Evolutionary conservation across 1,140 invertebrate species (phyloP).

Genomic region (Antheraea pernyi): DNA sequence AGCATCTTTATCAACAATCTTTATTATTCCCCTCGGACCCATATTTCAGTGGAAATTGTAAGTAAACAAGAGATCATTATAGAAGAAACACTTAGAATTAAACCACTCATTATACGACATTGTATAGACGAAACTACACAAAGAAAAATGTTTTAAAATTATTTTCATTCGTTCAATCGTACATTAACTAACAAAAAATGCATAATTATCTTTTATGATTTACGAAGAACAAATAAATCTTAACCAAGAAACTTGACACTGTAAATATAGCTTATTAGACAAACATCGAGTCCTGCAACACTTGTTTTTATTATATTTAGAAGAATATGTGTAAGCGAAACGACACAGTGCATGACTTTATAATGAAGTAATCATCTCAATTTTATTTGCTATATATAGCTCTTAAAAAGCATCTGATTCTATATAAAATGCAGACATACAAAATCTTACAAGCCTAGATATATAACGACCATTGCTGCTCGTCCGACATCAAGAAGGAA

Average conservation of each 20-base stretch:
- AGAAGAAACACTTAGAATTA: conserved; percentile 56
- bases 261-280: not conserved
- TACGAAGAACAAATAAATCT: conserved; percentile 2
- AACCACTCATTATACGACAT: conserved; percentile 48
- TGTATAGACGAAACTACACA: conserved; percentile 25
- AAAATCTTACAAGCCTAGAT: conserved; percentile 58
- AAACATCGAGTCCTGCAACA: not conserved
- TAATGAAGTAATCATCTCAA: not conserved
- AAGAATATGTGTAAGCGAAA: conserved; percentile 5
- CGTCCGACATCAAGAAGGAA: conserved; percentile 51
- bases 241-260: conserved; percentile 2
- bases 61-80: conserved; percentile 71
- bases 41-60: conserved; percentile 76
- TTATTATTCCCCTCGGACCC: conserved; percentile 36
- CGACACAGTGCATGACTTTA: not conserved
- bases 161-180: conserved; percentile 62
- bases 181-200: conserved; percentile 38
- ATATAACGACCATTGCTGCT: conserved; percentile 48
- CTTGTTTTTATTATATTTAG: not conserved
- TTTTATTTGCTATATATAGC: conserved; percentile 9
- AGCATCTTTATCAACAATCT: conserved; percentile 55
- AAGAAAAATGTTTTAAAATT: conserved; percentile 39
- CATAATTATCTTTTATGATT: conserved; percentile 11
- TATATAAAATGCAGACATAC: conserved; percentile 56
- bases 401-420: conserved; percentile 51